Percentiles rank a stretch among this genome's conserved stretches.
Evolutionary conservation across 2,113 vertebrate genomes (phyloP).

Genomic region (Ahaetulla prasina): DNA sequence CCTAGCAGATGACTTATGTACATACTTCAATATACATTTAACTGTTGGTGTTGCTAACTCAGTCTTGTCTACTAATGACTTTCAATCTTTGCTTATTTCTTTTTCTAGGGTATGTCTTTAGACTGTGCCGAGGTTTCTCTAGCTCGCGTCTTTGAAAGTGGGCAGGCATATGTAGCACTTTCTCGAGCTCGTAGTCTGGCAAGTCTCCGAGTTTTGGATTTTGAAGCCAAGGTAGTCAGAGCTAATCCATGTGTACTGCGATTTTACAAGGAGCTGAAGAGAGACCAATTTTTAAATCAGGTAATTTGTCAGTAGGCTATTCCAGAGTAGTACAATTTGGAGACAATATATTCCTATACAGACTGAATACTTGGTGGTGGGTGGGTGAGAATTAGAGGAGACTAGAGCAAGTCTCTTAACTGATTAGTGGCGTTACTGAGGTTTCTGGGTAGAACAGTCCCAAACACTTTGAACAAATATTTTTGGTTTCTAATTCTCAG

Average conservation of each 20-base stretch:
- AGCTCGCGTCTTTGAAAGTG: constrained; percentile 89
- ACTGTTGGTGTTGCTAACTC: background rate
- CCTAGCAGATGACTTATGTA: background rate
- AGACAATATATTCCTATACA: background rate
- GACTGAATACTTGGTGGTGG: background rate
- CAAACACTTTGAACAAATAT: background rate
- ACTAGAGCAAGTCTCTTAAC: background rate
- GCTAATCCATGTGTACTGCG: constrained; percentile 82
- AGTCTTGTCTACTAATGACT: background rate
- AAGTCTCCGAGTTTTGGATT: constrained; percentile 91
- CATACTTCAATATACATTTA: background rate
- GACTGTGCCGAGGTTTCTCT: constrained; percentile 92
- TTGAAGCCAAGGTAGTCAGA: constrained; percentile 82
- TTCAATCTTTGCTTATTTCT: background rate
- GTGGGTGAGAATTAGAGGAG: too few relatives aligned
- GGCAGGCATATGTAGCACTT: constrained; percentile 93
- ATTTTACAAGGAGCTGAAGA: constrained; percentile 79
- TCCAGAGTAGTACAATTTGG: background rate
- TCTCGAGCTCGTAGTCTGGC: constrained; percentile 86
- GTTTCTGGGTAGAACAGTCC: background rate
- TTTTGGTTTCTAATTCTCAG: too few relatives aligned
- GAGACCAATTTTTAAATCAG: constrained; percentile 34
- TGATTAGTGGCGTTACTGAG: background rate
- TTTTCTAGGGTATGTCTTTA: constrained; percentile 83
- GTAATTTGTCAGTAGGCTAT: constrained; percentile 33